Base-by-base conservation (phyloP, 2,888 invertebrate species). In the Penaeus monodon region DNA sequence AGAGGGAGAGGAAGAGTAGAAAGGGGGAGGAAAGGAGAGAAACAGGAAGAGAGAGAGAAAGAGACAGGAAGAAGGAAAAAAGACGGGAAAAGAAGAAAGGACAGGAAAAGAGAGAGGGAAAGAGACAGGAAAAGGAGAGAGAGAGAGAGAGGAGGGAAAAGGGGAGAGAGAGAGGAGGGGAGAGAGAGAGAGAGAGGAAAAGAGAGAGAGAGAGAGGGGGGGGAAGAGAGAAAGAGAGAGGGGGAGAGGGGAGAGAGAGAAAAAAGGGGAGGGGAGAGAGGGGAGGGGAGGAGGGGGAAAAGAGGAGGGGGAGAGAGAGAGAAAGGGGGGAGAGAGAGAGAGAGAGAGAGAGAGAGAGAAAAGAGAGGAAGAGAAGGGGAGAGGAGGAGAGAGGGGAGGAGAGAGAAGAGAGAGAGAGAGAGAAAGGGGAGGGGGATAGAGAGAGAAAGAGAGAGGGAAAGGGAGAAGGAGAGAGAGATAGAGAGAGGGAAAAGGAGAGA, bases 111-210 rank as follows among this genome's bases (percentile, higher is more conserved):
- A 22, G 29, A 29, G 12, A 10, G 27, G 10, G 22, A 17, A 24
- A 29, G 22, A 29, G 17, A 10, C 2, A 22, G 10, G 17, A 24
- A 22, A 6, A 29, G 22, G 17, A 33, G 33, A 17, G 14, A 14
- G 33, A 33, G 20, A 38, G 24, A 10, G 4, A 24, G 17, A 24
- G 33, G 22, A 29, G 27, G 14, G 27, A 22, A 33, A 29, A 22
- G 29, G 6, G 7, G 22, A 17, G n/a, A 24, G n/a, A 24, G n/a
- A 24, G n/a, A 24, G n/a, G 17, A 17, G 17, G n/a, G 33, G 17
- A 70, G 70, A 70, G 70, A 70, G 70, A 70, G 70, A 70, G 70
- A 70, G 70, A 70, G 70, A 70, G 70, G 24, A 24, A 70, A n/a
- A 70, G 70, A 70, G 70, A 70, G 70, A 70, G 70, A 70, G 70